These are phyloP conservation scores for Watsonalla binaria DNA, from an alignment of 2,888 invertebrate genomes.

Conservation along the genomic window DNA sequence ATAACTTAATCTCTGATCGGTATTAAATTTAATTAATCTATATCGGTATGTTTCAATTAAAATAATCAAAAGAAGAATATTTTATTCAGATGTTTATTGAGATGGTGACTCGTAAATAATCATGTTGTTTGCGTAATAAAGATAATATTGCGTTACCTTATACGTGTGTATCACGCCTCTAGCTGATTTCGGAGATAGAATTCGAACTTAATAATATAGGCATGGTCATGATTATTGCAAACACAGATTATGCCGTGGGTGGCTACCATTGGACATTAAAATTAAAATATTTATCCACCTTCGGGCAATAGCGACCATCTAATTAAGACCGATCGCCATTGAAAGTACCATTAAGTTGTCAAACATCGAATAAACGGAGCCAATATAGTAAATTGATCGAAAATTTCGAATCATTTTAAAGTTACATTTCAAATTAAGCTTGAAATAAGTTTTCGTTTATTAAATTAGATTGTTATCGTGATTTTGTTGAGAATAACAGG, in stretches of 20 bases:
- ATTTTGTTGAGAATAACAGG: too few relatives aligned
- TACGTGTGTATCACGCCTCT: background rate
- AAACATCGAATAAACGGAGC: constrained; percentile 43
- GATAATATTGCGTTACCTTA: background rate
- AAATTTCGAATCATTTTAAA: constrained; percentile 24
- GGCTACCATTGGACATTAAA: constrained; percentile 34
- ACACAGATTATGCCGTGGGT: constrained; percentile 51
- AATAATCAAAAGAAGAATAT: background rate
- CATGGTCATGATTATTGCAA: constrained; percentile 27
- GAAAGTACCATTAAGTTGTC: constrained; percentile 55
- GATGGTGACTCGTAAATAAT: background rate
- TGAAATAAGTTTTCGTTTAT: constrained; percentile 17
- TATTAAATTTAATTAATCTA: too few relatives aligned
- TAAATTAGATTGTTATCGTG: background rate
- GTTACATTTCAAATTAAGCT: constrained; percentile 23
- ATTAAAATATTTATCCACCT: constrained; percentile 52
- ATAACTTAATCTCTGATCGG: too few relatives aligned
- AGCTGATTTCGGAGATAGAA: constrained; percentile 22
- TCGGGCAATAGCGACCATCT: constrained; percentile 36
- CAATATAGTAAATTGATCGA: constrained; percentile 39
- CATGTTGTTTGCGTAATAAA: background rate
- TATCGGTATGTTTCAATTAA: background rate
- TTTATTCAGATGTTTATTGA: background rate
- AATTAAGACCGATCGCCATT: constrained; percentile 46
- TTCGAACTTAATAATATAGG: constrained; percentile 38